A percentile compares a stretch with the other conserved stretches of the same genome.
Evolutionary conservation across 2,113 vertebrate genomes (phyloP).

Genomic region (Bagarius yarrelli): DNA sequence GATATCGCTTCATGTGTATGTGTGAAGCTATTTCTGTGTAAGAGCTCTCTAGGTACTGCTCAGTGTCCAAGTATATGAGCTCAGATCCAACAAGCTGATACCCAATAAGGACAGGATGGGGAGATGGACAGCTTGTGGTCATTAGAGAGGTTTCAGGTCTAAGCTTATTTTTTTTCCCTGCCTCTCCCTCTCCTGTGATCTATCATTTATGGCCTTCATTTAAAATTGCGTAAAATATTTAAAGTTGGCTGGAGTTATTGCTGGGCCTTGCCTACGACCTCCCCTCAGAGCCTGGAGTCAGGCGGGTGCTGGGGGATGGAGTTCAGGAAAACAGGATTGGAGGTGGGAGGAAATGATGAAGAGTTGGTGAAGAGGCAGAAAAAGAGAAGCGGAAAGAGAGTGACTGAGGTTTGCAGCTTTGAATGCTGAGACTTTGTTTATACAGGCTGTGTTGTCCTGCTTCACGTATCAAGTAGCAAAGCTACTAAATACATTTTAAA

Average conservation of each 20-base stretch:
- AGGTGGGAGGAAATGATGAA: slow-evolving; percentile 5
- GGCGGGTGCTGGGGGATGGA: slow-evolving; percentile 27
- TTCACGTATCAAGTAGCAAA: not conserved
- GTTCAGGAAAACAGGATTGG: slow-evolving; percentile 32
- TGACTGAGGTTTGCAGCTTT: slow-evolving; percentile 11
- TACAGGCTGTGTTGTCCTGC: slow-evolving; percentile 1
- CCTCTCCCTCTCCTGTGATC: slow-evolving; percentile 65
- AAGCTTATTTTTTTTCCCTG: slow-evolving; percentile 37
- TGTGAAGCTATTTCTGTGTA: not conserved
- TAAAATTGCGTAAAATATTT: slow-evolving; percentile 78
- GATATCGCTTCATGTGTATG: not conserved
- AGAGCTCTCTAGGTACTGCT: slow-evolving; percentile 23
- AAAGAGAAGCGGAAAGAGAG: not conserved
- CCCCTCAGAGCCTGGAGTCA: slow-evolving; percentile 62
- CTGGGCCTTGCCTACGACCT: slow-evolving; percentile 68
- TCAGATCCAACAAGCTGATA: slow-evolving; percentile 48
- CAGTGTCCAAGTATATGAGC: slow-evolving; percentile 12
- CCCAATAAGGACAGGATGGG: slow-evolving; percentile 51
- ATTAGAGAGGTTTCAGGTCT: slow-evolving; percentile 67
- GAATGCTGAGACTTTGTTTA: slow-evolving; percentile 26
- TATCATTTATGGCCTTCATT: slow-evolving; percentile 78
- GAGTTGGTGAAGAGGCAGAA: slow-evolving; percentile 19
- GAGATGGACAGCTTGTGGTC: slow-evolving; percentile 70
- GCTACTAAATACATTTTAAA: not conserved
- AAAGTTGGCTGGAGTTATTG: slow-evolving; percentile 70